A percentile compares a stretch with the other conserved stretches of the same genome.
phyloP scores from a whole-genome alignment of 2,797 vertebrate species.

The Sciurus vulgaris region DNA sequence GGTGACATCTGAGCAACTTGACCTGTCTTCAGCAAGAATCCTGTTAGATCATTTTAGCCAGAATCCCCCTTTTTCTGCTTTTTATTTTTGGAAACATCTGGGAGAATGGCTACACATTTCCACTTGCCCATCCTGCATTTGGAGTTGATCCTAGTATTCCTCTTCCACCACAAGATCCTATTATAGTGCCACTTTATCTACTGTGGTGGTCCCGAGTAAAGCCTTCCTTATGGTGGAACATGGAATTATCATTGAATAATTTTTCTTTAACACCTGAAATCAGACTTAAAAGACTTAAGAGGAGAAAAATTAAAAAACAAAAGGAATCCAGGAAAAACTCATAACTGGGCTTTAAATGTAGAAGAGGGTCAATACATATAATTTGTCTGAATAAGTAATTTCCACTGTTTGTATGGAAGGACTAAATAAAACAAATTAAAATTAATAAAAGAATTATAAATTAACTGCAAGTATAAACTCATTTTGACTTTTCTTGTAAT shows the following conservation, averaged over 20 bases:
- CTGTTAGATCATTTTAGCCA: not conserved
- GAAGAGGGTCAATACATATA: too few species aligned
- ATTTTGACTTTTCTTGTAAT: not conserved
- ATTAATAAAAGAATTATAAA: not conserved
- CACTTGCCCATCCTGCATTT: not conserved
- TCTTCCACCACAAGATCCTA: too few species aligned
- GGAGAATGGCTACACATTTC: not conserved
- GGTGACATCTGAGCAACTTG: not conserved
- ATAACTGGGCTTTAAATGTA: too few species aligned
- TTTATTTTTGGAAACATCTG: too few species aligned
- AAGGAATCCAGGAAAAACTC: too few species aligned
- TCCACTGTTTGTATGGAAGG: too few species aligned
- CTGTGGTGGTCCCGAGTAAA: not conserved
- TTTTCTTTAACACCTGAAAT: constrained; percentile 8
- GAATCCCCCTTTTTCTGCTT: not conserved
- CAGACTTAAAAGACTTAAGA: not conserved
- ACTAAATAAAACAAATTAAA: too few species aligned
- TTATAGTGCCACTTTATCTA: too few species aligned
- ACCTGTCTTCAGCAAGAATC: not conserved
- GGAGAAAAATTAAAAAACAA: not conserved
- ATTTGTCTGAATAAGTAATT: too few species aligned
- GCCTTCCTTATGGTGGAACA: not conserved
- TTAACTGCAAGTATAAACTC: not conserved
- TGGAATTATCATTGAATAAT: not conserved
- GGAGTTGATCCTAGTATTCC: not conserved